Evolutionary conservation across 2,888 invertebrate genomes (phyloP).

Genomic region (Mystacides longicornis): DNA sequence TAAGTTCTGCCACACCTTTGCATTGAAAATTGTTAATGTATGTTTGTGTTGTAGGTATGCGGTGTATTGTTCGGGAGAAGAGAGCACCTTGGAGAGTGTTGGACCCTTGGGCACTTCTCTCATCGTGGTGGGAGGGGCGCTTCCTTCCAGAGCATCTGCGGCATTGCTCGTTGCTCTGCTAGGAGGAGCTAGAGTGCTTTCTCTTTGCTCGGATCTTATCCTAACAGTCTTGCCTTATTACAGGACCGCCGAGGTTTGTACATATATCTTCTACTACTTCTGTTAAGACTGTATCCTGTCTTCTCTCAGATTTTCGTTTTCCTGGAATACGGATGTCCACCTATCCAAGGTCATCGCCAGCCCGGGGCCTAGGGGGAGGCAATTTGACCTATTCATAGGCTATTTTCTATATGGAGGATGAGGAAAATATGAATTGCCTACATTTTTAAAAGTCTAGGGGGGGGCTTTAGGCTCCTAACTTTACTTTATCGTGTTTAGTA

Average conservation of each 20-base stretch:
- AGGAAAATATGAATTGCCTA: too few relatives aligned
- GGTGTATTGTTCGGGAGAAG: constrained; percentile 37
- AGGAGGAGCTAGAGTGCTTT: constrained; percentile 66
- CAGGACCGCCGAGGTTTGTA: constrained; percentile 72
- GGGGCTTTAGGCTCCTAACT: too few relatives aligned
- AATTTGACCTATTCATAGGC: too few relatives aligned
- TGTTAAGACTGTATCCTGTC: too few relatives aligned
- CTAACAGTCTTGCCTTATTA: constrained; percentile 72
- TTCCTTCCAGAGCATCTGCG: constrained; percentile 56
- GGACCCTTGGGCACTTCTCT: constrained; percentile 63
- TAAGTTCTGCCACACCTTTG: not conserved
- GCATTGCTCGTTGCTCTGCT: constrained; percentile 65
- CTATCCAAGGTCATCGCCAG: too few relatives aligned
- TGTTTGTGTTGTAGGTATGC: constrained; percentile 34
- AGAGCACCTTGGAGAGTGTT: constrained; percentile 40
- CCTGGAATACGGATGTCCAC: too few relatives aligned
- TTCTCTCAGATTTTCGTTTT: too few relatives aligned
- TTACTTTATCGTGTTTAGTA: too few relatives aligned
- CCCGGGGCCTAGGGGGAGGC: too few relatives aligned
- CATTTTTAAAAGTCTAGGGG: too few relatives aligned
- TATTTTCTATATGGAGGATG: too few relatives aligned
- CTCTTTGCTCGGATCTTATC: constrained; percentile 73
- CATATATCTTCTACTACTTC: too few relatives aligned
- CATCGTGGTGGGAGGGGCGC: constrained; percentile 72
- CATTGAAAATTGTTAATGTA: not conserved